Conservation (phyloP, 2,888 invertebrate species). For the Polyommatus icarus region DNA sequence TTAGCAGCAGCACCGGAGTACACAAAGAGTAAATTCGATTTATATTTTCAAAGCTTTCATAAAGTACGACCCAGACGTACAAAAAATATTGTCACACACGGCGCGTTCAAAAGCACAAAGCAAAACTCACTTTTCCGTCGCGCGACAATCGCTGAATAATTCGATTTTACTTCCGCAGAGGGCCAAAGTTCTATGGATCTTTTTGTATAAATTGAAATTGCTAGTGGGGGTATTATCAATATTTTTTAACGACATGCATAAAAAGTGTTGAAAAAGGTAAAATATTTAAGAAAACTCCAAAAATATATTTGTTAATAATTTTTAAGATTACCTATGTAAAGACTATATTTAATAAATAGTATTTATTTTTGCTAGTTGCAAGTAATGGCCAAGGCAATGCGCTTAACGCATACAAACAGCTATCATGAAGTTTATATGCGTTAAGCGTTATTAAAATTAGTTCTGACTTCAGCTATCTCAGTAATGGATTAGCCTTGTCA, state of each 20-base stretch:
- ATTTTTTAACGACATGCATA: neutral
- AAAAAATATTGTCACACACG: conserved; percentile 17
- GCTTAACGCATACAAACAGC: neutral
- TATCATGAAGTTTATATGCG: too few relatives aligned
- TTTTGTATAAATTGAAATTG: neutral
- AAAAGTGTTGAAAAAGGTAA: too few relatives aligned
- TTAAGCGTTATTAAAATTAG: too few relatives aligned
- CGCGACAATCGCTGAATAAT: conserved; percentile 19
- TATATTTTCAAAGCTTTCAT: conserved; percentile 12
- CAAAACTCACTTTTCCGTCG: conserved; percentile 10
- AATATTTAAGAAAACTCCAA: too few relatives aligned
- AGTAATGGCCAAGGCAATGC: neutral
- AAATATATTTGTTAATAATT: neutral
- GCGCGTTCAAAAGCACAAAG: conserved; percentile 24
- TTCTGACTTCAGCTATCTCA: conserved; percentile 19
- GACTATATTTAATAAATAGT: too few relatives aligned
- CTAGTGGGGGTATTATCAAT: neutral
- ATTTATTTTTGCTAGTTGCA: neutral
- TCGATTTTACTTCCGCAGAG: conserved; percentile 4
- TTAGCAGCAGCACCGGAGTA: neutral
- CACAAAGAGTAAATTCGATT: conserved; percentile 9
- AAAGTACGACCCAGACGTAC: conserved; percentile 20
- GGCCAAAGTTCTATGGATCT: neutral
- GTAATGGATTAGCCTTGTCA: conserved; percentile 27
- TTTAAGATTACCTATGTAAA: neutral